Conservation (phyloP, 2,797 vertebrate species). For the Pseudotriccus pelzelni region DNA sequence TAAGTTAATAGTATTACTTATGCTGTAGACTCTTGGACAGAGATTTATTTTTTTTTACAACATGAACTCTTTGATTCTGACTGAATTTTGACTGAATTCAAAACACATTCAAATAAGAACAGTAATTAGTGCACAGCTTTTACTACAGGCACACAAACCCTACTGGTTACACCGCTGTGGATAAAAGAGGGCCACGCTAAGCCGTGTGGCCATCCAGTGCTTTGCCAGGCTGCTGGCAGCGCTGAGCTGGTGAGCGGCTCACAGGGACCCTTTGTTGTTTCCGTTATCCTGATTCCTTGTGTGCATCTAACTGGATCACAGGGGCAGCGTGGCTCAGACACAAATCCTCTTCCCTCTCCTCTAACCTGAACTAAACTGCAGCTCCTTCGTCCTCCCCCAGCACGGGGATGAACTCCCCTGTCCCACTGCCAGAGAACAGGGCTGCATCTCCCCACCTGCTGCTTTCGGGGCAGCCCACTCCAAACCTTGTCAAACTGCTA, state of each 20-base stretch:
- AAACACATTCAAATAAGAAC: not conserved
- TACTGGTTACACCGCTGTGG: not conserved
- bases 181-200: not conserved
- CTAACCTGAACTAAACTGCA: not conserved
- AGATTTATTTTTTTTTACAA: not conserved
- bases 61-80: not conserved
- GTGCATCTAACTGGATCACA: not conserved
- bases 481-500: not conserved
- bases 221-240: not conserved
- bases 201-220: not conserved
- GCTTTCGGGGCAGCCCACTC: not conserved
- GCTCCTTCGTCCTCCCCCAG: not conserved
- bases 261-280: accelerated
- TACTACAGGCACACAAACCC: not conserved
- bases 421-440: not conserved
- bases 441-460: not conserved
- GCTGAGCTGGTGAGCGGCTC: not conserved
- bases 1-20: slow-evolving; percentile 29
- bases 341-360: accelerated
- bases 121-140: not conserved
- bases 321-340: accelerated
- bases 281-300: not conserved
- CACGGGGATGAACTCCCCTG: not conserved
- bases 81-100: slow-evolving; percentile 21
- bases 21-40: not conserved